These are phyloP conservation scores for Diloba caeruleocephala DNA, from an alignment of 2,888 invertebrate genomes.

Conservation along the genomic window DNA sequence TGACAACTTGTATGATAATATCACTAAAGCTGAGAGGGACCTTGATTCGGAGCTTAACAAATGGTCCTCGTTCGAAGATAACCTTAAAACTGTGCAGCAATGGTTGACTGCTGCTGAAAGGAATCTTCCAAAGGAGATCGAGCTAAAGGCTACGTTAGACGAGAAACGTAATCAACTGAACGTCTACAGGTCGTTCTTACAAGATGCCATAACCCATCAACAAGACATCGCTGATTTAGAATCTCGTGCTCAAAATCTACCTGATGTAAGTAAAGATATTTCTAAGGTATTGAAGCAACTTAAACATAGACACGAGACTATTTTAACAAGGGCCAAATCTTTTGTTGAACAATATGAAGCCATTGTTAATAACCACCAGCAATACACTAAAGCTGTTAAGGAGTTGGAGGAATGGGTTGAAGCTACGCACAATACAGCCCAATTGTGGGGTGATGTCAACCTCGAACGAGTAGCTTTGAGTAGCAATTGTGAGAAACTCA, in stretches of 20 bases:
- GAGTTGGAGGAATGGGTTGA: slow-evolving; percentile 96
- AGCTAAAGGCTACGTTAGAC: slow-evolving; percentile 95
- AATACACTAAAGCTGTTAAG: slow-evolving; percentile 95
- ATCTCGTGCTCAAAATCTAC: slow-evolving; percentile 94
- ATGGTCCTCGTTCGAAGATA: slow-evolving; percentile 97
- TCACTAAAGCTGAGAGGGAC: slow-evolving; percentile 93
- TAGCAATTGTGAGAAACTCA: slow-evolving; percentile 95
- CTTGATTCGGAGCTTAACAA: slow-evolving; percentile 95
- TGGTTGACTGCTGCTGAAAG: slow-evolving; percentile 94
- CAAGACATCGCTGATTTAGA: slow-evolving; percentile 95
- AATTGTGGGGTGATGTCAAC: slow-evolving; percentile 95
- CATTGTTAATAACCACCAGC: slow-evolving; percentile 96
- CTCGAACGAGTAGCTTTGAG: slow-evolving; percentile 95
- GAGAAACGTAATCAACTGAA: slow-evolving; percentile 97
- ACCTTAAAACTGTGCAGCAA: slow-evolving; percentile 92
- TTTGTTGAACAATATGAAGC: slow-evolving; percentile 96
- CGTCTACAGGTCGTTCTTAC: slow-evolving; percentile 94
- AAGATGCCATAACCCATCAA: slow-evolving; percentile 95
- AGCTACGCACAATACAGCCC: slow-evolving; percentile 94
- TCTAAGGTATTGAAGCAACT: slow-evolving; percentile 92
- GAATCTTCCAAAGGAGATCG: slow-evolving; percentile 93
- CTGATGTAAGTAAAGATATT: slow-evolving; percentile 93
- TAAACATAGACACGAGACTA: slow-evolving; percentile 92
- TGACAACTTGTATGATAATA: slow-evolving; percentile 94
- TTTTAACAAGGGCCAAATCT: slow-evolving; percentile 92